Evolutionary conservation across 2,797 vertebrate species (phyloP), one percentile per base, ranked within the genome.

Genomic region (Monodelphis domestica): DNA sequence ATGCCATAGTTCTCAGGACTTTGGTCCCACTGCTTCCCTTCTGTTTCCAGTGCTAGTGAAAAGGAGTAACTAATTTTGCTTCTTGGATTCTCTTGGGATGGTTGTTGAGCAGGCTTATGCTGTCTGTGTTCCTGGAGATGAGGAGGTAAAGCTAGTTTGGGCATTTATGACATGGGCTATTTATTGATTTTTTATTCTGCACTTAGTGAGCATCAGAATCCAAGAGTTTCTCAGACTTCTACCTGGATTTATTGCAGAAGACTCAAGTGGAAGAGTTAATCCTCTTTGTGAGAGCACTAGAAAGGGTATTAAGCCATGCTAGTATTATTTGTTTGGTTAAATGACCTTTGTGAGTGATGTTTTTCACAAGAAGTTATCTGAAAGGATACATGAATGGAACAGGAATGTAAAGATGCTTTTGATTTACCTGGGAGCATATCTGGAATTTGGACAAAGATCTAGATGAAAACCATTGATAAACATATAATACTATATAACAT

Each of bases 71-170:
- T 50, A 21, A 84, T 50, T 84, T 84, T 53, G 87, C 28, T 88
- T 53, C 87, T 88, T 88, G 87, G 52, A 53, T 88, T 88, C 38
- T 88, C 29, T 88, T 88, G 51, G 51, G 17, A 30, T 88, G 9
- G 30, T 88, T 53, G 87, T 30, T 53, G 87, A 88, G 51, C 26
- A 91, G 92, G 84, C 89, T 90, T 93, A 45, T 84, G n/a, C 45
- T 93, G 90, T 87, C 70, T 84, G 21, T 84, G 70, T 84, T 84
- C 89, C 93, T 96, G 90, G 94, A 88, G 91, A 92, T 93, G 91
- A 96, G 59, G 95, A 94, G 90, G 89, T 95, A 92, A 54, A 91
- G 91, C 78, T 89, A 63, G 38, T 91, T 94, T 94, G 97, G 92
- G 94, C 96, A 97, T 92, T 90, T 96, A 51, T 0, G 87, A 1